These are phyloP conservation scores for Forpus xanthops DNA, from an alignment of 2,797 vertebrate genomes.

Conservation along the genomic window DNA sequence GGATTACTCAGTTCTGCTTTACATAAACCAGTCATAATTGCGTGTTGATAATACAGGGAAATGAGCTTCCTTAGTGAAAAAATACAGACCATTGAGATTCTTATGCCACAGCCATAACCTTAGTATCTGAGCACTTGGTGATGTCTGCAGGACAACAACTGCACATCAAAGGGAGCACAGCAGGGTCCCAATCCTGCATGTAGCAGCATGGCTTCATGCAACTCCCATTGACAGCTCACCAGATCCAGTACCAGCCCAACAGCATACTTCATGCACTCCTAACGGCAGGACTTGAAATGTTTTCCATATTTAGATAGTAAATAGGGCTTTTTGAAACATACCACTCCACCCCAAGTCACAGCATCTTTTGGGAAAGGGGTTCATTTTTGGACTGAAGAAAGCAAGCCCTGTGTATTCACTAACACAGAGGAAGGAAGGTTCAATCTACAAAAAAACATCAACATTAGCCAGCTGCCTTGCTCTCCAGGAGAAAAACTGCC, in stretches of 20 bases:
- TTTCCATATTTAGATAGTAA: neutral
- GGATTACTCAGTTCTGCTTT: slow-evolving; percentile 4
- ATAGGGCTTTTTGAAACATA: neutral
- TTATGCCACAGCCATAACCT: neutral
- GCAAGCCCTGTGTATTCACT: neutral
- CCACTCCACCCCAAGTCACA: neutral
- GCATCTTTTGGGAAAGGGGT: neutral
- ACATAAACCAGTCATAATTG: neutral
- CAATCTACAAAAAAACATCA: neutral
- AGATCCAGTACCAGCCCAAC: neutral
- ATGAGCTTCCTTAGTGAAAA: neutral
- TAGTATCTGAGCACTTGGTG: neutral
- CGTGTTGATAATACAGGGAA: neutral
- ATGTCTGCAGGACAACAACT: neutral
- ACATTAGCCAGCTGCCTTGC: neutral
- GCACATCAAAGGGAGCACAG: neutral
- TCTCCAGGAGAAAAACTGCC: neutral
- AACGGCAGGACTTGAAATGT: neutral
- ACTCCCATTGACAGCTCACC: neutral
- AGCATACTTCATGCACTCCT: neutral
- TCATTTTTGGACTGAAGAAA: neutral
- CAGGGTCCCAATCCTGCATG: neutral
- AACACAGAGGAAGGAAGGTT: neutral
- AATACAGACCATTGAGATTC: neutral
- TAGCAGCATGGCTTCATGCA: neutral